A percentile compares a stretch with the other conserved stretches of the same genome.
These are phyloP conservation scores for Pseudorectes ferrugineus DNA, from an alignment of 2,113 vertebrate species.

Conservation along the genomic window DNA sequence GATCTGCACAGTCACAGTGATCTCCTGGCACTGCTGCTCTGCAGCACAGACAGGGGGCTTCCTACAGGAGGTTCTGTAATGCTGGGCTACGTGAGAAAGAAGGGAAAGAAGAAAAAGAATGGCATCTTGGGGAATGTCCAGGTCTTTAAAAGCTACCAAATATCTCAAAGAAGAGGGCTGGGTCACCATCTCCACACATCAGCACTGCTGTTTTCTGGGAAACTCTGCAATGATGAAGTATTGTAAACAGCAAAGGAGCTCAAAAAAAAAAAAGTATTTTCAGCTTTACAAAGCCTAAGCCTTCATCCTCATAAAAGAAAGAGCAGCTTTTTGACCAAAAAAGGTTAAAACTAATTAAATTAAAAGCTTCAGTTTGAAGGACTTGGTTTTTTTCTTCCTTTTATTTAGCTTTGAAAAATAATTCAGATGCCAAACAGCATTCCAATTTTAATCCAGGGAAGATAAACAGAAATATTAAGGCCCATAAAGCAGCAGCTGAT, in stretches of 20 bases:
- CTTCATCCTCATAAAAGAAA: not conserved
- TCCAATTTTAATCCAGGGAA: constrained; percentile 25
- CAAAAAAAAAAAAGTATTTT: not conserved
- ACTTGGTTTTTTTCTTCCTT: not conserved
- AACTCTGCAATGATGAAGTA: not conserved
- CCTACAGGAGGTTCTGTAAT: not conserved
- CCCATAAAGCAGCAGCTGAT: constrained; percentile 11
- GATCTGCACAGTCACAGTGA: not conserved
- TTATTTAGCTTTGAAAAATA: constrained; percentile 41
- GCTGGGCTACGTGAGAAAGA: not conserved
- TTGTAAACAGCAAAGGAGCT: not conserved
- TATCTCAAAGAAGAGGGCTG: not conserved
- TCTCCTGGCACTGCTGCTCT: not conserved
- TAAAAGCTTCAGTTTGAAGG: not conserved
- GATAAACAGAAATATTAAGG: constrained; percentile 2
- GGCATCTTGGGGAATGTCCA: not conserved
- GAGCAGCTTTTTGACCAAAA: not conserved
- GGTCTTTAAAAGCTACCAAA: not conserved
- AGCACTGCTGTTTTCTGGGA: not conserved
- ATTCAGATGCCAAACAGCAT: constrained; percentile 6
- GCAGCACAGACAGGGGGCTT: not conserved
- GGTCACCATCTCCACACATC: not conserved
- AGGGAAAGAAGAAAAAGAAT: not conserved
- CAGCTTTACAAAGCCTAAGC: not conserved
- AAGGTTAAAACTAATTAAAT: not conserved